Evolutionary conservation across 2,113 vertebrate genomes (phyloP).

Genomic region (Sebastes fasciatus): DNA sequence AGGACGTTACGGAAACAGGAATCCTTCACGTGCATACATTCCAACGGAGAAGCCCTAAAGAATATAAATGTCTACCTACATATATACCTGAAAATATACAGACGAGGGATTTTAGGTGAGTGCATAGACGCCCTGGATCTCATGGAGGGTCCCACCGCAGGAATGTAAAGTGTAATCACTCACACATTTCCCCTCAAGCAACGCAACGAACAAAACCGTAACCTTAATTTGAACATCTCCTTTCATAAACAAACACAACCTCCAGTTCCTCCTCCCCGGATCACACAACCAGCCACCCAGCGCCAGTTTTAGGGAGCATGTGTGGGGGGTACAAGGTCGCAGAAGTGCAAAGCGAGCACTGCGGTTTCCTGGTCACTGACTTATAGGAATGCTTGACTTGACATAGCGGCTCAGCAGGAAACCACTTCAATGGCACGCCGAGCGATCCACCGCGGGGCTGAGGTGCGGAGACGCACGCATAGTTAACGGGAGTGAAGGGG

Average conservation of each 20-base stretch:
- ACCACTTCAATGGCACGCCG: slow-evolving; percentile 54
- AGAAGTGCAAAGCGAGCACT: slow-evolving; percentile 54
- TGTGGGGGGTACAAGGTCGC: slow-evolving; percentile 56
- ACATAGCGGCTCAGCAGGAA: slow-evolving; percentile 62
- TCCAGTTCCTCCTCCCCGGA: slow-evolving; percentile 16
- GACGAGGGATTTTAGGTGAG: slow-evolving; percentile 26
- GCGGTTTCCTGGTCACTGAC: slow-evolving; percentile 75
- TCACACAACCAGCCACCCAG: slow-evolving; percentile 33
- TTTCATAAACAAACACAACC: slow-evolving; percentile 62
- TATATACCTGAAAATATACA: background rate
- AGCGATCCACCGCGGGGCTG: slow-evolving; percentile 12
- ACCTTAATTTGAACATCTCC: slow-evolving; percentile 65
- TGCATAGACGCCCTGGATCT: slow-evolving; percentile 34
- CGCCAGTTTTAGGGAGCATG: slow-evolving; percentile 51
- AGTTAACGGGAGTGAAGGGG: slow-evolving; percentile 8
- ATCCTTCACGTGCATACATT: too few species aligned
- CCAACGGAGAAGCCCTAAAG: too few species aligned
- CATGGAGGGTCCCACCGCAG: slow-evolving; percentile 63
- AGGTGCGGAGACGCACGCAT: slow-evolving; percentile 43
- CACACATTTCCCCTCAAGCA: slow-evolving; percentile 59
- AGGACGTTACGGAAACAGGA: background rate
- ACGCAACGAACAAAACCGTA: slow-evolving; percentile 50
- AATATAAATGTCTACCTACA: too few species aligned
- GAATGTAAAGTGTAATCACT: slow-evolving; percentile 72
- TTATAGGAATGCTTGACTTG: slow-evolving; percentile 74